Percentiles rank a stretch among this genome's conserved stretches.
Conservation (phyloP, 2,888 invertebrate genomes). For the Xestia ashworthii region DNA sequence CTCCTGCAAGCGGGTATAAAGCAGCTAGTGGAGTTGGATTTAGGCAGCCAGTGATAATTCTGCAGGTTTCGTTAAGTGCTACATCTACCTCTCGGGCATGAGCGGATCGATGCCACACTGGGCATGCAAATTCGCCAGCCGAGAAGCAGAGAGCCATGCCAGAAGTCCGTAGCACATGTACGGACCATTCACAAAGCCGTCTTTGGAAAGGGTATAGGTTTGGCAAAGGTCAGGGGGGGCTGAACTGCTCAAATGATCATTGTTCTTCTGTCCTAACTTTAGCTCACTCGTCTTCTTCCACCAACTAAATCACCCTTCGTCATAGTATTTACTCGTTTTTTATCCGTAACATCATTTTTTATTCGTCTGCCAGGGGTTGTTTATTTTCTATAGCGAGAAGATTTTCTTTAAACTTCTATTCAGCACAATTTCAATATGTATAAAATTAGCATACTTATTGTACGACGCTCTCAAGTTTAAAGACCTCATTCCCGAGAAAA, state of each 20-base stretch:
- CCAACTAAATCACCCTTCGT: not conserved
- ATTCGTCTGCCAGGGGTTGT: no score
- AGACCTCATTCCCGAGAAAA: slow-evolving; percentile 14
- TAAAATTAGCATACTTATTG: slow-evolving; percentile 28
- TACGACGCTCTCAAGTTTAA: slow-evolving; percentile 8
- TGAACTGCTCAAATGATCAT: not conserved
- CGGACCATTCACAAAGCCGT: no score
- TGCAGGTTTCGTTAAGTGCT: no score
- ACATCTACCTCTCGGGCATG: no score
- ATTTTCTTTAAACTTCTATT: not conserved
- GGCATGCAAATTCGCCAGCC: no score
- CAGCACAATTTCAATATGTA: slow-evolving; percentile 25
- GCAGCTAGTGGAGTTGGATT: no score
- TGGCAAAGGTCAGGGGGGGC: not conserved
- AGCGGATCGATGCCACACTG: no score
- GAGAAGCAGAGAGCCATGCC: no score
- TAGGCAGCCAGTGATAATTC: no score
- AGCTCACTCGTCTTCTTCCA: not conserved
- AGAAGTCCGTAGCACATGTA: no score
- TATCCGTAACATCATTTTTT: not conserved
- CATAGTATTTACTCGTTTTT: not conserved
- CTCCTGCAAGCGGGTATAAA: no score
- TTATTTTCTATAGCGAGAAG: not conserved
- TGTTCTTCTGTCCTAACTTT: not conserved
- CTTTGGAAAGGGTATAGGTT: not conserved